A percentile compares a stretch with the other conserved stretches of the same genome.
Conservation (phyloP, 1,140 invertebrate genomes). For the Geopemphigus sp. region DNA sequence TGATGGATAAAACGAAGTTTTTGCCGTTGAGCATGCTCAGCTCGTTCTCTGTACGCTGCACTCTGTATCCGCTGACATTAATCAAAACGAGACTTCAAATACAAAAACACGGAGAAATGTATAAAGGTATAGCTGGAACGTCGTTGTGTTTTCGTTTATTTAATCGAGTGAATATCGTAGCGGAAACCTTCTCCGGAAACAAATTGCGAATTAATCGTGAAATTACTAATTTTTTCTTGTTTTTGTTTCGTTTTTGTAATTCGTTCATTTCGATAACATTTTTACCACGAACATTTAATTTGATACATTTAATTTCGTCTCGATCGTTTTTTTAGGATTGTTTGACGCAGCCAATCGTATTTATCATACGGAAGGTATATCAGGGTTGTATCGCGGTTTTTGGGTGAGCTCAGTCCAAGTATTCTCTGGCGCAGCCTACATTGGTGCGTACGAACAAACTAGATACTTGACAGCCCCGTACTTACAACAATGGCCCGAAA, state of each 20-base stretch:
- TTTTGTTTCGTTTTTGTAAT: no score
- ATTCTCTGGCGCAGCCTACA: constrained; percentile 87
- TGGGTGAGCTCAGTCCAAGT: constrained; percentile 87
- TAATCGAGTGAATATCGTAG: no score
- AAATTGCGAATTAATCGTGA: no score
- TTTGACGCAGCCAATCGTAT: constrained; percentile 91
- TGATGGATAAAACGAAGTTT: constrained; percentile 96
- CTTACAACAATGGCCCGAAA: constrained; percentile 61
- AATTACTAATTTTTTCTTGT: no score
- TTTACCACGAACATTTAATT: no score
- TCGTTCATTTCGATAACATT: no score
- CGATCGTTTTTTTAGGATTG: constrained; percentile 63
- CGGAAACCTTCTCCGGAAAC: no score
- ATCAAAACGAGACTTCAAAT: constrained; percentile 95
- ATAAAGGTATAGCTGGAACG: constrained; percentile 73
- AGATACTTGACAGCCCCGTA: constrained; percentile 69
- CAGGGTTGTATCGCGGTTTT: constrained; percentile 91
- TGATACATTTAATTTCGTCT: no score
- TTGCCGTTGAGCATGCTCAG: constrained; percentile 86
- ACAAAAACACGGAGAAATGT: constrained; percentile 78
- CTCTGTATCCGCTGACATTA: constrained; percentile 93
- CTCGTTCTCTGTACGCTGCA: constrained; percentile 81
- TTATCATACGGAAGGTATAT: constrained; percentile 77
- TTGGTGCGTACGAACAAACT: constrained; percentile 92
- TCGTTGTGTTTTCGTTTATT: no score